Conservation (phyloP, 2,888 invertebrate species). For the Campoplex capitator region DNA sequence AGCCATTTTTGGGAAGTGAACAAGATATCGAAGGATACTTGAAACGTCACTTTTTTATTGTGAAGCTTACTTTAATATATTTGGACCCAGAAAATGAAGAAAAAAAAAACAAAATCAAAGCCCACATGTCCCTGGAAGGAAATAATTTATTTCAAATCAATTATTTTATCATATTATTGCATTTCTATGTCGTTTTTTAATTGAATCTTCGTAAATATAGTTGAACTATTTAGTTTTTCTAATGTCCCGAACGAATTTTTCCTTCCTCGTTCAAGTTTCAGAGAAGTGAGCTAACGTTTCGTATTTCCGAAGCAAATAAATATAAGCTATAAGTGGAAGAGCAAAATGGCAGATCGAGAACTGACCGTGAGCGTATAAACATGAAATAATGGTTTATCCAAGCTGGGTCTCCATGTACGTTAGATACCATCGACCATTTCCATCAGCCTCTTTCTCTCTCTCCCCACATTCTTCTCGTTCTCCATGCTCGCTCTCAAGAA, state of each 20-base stretch:
- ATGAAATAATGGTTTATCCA: conserved; percentile 72
- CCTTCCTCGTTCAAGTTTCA: background rate
- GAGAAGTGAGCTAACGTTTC: conserved; percentile 72
- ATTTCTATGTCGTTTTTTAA: background rate
- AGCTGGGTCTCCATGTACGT: conserved; percentile 50
- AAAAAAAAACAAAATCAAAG: background rate
- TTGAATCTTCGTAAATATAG: background rate
- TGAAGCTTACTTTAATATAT: too few species aligned
- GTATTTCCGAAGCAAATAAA: conserved; percentile 79
- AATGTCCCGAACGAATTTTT: background rate
- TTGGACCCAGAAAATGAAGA: too few species aligned
- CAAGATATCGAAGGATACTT: too few species aligned
- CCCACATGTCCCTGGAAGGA: background rate
- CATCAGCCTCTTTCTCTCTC: conserved; percentile 27
- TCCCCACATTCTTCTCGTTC: conserved; percentile 24
- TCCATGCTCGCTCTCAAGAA: conserved; percentile 31
- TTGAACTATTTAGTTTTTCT: background rate
- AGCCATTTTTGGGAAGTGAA: background rate
- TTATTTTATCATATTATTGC: background rate
- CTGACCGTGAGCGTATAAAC: conserved; percentile 73
- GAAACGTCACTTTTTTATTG: too few species aligned
- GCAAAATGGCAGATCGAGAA: conserved; percentile 70
- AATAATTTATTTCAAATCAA: background rate
- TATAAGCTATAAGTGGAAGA: conserved; percentile 79
- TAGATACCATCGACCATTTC: conserved; percentile 49